Evolutionary conservation across 23 tunicate species (phyloP), one percentile per base, ranked within the genome.

Genomic region (Halocynthia aurantium): DNA sequence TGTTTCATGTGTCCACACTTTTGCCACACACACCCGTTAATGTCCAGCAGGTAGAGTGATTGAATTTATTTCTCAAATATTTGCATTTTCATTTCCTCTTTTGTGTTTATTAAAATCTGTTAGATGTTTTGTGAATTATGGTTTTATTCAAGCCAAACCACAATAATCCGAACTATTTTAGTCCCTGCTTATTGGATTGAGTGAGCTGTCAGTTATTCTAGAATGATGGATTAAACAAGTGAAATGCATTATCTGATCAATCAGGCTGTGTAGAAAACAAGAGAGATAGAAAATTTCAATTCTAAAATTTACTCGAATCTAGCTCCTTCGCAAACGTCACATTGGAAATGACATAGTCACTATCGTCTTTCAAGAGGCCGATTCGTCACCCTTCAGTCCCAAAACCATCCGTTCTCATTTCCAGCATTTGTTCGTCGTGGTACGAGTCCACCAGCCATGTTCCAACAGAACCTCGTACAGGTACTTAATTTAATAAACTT

Each of bases 361-460:
- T 18, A 86, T 92, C 81, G 88, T 94, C 18, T 94, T 94, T 76
- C 99, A 94, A 81, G 99, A 94, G 66, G 87, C 91, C 7, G 99
- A 94, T 50, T 82, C 93, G 5, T 69, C 80, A 20, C 95, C 99
- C 12, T 94, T 94, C 67, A 77, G 73, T 52, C 94, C 99, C 11
- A 74, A 85, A 54, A 62, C 69, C 58, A 81, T 94, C 61, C 90
- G 99, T 11, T 84, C 90, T 15, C 99, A 94, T 62, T 94, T 94
- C 57, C 99, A 94, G 69, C 99, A 94, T 67, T 78, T 94, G 10
- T 94, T 94, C 67, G 78, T 94, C 44, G 63, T 94, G 57, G 87
- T 94, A 51, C 84, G 99, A 8, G 80, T 77, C 56, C 68, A 90
- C 76, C 76, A 69, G 52, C 88, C 92, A 7, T 82, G 88, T 70